phyloP scores from a whole-genome alignment of 2,888 invertebrate species.

The Zonitis immaculata region DNA sequence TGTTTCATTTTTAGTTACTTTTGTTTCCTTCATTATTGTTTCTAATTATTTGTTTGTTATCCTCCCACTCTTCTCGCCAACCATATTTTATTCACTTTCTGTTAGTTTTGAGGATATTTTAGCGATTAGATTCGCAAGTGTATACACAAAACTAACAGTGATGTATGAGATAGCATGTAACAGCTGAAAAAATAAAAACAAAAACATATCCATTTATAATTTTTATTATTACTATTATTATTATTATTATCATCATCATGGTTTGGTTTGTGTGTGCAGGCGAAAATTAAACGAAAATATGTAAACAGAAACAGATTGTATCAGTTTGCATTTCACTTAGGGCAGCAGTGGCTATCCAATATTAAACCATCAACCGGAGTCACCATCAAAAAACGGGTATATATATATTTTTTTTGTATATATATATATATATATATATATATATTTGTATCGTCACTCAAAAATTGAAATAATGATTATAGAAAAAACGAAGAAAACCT shows the following conservation, averaged over 20 bases:
- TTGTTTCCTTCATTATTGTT: no score
- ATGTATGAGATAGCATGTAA: slow-evolving; percentile 12
- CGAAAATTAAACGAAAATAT: slow-evolving; percentile 51
- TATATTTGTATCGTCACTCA: slow-evolving; percentile 6
- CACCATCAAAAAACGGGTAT: slow-evolving; percentile 60
- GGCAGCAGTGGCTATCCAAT: slow-evolving; percentile 77
- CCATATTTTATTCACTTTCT: no score
- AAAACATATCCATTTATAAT: no score
- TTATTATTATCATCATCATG: slow-evolving; percentile 38
- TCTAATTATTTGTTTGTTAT: no score
- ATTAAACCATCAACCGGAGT: slow-evolving; percentile 51
- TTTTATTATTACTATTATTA: slow-evolving; percentile 15
- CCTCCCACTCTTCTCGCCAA: no score
- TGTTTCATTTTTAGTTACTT: no score
- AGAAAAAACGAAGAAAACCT: slow-evolving; percentile 72
- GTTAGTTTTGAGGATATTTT: not conserved
- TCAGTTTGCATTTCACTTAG: slow-evolving; percentile 68
- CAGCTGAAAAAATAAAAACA: no score
- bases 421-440: not conserved
- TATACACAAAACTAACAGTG: slow-evolving; percentile 34
- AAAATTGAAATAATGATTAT: no score
- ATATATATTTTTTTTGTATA: slow-evolving; percentile 21
- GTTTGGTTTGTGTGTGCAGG: slow-evolving; percentile 56
- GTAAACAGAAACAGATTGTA: slow-evolving; percentile 55
- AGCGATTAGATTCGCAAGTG: not conserved